Evolutionary conservation across 2,888 invertebrate species (phyloP).

Genomic region (Macropis europaea): DNA sequence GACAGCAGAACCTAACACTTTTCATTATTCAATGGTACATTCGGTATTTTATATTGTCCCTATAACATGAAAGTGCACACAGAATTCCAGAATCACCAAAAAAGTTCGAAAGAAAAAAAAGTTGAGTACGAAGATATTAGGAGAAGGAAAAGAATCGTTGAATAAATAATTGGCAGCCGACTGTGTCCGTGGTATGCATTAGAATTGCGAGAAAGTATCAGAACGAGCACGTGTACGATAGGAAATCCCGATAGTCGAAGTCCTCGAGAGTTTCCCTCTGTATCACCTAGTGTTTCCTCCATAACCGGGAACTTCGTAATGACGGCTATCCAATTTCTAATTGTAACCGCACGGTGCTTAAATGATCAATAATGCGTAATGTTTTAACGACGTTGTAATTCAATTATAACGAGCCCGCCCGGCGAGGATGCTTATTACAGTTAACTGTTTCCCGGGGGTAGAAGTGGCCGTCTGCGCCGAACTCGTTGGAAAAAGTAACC

Average conservation of each 20-base stretch:
- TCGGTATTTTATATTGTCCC: too few species aligned
- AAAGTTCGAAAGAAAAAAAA: background rate
- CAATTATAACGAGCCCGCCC: conserved; percentile 49
- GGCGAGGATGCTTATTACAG: conserved; percentile 47
- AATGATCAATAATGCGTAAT: conserved; percentile 49
- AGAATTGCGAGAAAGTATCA: too few species aligned
- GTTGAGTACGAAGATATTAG: background rate
- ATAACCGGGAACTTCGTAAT: background rate
- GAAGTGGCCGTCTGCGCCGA: conserved; percentile 28
- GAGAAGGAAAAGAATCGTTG: too few species aligned
- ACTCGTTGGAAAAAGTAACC: conserved; percentile 21
- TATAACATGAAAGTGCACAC: background rate
- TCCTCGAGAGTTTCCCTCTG: conserved; percentile 11
- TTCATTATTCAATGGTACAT: too few species aligned
- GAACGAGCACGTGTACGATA: background rate
- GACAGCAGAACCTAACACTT: too few species aligned
- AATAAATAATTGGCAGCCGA: too few species aligned
- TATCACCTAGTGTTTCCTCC: conserved; percentile 2
- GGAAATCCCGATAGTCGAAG: background rate
- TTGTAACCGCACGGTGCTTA: conserved; percentile 26
- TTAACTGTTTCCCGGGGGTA: conserved; percentile 38
- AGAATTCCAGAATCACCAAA: background rate
- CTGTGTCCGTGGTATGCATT: too few species aligned
- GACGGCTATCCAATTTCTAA: conserved; percentile 32
- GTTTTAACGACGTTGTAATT: conserved; percentile 62